A percentile compares a stretch with the other conserved stretches of the same genome.
Conservation (phyloP, 2,797 vertebrate genomes). For the Poecile montanus region DNA sequence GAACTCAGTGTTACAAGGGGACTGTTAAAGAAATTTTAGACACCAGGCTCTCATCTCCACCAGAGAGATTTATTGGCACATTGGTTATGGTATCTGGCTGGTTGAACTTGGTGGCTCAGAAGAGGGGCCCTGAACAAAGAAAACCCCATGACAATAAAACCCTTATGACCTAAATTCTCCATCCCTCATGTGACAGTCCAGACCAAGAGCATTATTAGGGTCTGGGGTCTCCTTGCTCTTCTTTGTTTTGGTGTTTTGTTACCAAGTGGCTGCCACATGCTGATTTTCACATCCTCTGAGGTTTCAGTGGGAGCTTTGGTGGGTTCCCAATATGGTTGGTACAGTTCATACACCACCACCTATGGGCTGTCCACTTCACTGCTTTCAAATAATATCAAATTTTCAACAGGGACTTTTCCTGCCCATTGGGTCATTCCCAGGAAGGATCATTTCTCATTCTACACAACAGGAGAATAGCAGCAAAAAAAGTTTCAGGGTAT, state of each 20-base stretch:
- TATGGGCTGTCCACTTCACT: not conserved
- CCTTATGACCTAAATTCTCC: not conserved
- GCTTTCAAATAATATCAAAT: not conserved
- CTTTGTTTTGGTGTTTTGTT: not conserved
- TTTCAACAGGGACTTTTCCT: not conserved
- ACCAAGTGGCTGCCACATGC: not conserved
- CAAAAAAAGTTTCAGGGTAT: not conserved
- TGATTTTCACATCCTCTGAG: not conserved
- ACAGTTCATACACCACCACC: not conserved
- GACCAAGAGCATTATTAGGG: not conserved
- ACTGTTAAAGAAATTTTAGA: not conserved
- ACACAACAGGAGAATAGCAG: not conserved
- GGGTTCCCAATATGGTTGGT: not conserved
- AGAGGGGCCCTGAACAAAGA: not conserved
- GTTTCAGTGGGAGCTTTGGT: not conserved
- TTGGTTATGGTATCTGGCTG: not conserved
- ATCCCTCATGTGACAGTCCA: not conserved
- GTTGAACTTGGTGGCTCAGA: not conserved
- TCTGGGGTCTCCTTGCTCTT: not conserved
- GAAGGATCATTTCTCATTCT: not conserved
- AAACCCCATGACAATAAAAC: not conserved
- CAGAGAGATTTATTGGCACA: not conserved
- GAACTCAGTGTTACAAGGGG: not conserved
- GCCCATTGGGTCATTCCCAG: not conserved
- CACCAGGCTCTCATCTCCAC: not conserved